A percentile compares a stretch with the other conserved stretches of the same genome.
phyloP scores from a whole-genome alignment of 2,888 invertebrate species.

The Cantharis flavilabris region DNA sequence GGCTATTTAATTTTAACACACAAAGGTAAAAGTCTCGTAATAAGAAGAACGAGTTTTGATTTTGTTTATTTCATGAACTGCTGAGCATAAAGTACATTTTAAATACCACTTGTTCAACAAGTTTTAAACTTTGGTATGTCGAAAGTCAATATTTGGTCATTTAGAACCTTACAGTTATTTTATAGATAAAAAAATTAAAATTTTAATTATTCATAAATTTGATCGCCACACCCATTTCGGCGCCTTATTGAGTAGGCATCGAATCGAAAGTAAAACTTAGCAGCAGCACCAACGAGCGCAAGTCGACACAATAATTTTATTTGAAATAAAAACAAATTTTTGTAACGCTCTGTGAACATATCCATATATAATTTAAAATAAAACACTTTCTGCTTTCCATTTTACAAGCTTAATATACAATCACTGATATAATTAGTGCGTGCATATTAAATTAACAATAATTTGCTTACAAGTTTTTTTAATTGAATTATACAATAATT shows the following conservation, averaged over 20 bases:
- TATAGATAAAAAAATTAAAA: not conserved
- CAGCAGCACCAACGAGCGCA: not conserved
- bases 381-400: conserved; percentile 20
- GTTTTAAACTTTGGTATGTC: conserved; percentile 10
- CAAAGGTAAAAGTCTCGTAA: conserved; percentile 26
- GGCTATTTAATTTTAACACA: not conserved
- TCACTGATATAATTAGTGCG: conserved; percentile 20
- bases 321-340: not conserved
- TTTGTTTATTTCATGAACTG: conserved; percentile 26
- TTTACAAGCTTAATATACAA: conserved; percentile 11
- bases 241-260: not conserved
- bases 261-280: not conserved
- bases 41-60: conserved; percentile 23
- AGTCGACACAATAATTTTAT: not conserved
- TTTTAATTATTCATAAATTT: not conserved
- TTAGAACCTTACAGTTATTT: not conserved
- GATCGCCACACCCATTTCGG: not conserved
- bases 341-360: conserved; percentile 10
- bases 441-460: conserved; percentile 2
- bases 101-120: conserved; percentile 25
- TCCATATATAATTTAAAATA: conserved; percentile 7
- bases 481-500: not conserved
- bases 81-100: conserved; percentile 22
- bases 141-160: conserved; percentile 20
- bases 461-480: not conserved